Evolutionary conservation across 1,140 invertebrate genomes (phyloP), one percentile per base, ranked within the genome.

Genomic region (Conopomorpha cramerella): DNA sequence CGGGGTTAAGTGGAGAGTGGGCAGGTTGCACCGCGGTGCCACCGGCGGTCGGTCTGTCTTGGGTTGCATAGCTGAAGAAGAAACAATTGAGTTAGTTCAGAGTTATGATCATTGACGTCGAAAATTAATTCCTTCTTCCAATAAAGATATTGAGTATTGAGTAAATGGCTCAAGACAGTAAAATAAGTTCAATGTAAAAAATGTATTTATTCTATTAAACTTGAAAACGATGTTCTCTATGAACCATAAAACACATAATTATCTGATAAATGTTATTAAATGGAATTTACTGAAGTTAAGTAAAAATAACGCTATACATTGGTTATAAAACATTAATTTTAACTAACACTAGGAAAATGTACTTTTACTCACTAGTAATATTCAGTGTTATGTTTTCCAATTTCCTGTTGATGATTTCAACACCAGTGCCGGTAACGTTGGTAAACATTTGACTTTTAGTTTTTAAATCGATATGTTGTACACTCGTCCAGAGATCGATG

Each of bases 41-140:
- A 58, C 39, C 13, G 63, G 57, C 10, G 58, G 49, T 44, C 54
- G 59, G 8, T 71, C 57, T n/a, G 57, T 39, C 44, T 59, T 70
- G 2, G 66, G 63, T 41, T 70, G 65, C 70, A 74, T 63, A 41
- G 25, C 67, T 72, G 47, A 16, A 59, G 57, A n/a, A 45, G 47
- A 50, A n/a, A 46, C 49, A 50, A 46, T 12, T 31, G 25, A 38
- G 26, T 33, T 29, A 29, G 27, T n/a, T 34, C 10, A 33, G 39
- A 34, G 19, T 30, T 19, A 23, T 23, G 4, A 23, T 23, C 10
- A 6, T 23, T 10, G 4, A 23, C 10, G 19, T 23, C 10, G 19
- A 4, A 23, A 4, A 10, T 23, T 4, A 10, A 23, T 23, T 23
- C 10, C 10, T 6, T 23, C 19, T 4, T 23, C 19, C 4, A 6